Evolutionary conservation across 2,797 vertebrate genomes (phyloP).

Genomic region (Bufotes viridis): DNA sequence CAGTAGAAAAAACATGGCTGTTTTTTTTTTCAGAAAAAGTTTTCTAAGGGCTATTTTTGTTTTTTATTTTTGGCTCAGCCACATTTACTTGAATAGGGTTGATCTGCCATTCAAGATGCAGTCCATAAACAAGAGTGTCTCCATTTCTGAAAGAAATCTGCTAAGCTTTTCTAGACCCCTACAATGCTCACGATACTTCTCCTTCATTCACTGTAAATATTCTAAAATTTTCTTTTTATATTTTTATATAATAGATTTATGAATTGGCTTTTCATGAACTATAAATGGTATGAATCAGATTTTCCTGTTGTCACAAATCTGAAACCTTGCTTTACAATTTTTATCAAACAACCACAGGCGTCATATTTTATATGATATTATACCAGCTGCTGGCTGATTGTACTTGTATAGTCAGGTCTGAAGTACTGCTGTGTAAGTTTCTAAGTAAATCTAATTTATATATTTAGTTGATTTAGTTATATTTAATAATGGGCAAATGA

Average conservation of each 20-base stretch:
- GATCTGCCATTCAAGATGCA: too few species aligned
- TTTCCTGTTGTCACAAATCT: not conserved
- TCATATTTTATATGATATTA: not conserved
- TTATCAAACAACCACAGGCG: not conserved
- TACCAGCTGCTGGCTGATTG: constrained; percentile 1
- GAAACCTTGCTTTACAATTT: not conserved
- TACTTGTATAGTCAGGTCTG: not conserved
- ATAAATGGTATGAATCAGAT: not conserved
- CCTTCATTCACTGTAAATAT: not conserved
- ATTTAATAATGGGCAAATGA: not conserved
- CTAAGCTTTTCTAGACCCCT: not conserved
- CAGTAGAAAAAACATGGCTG: not conserved
- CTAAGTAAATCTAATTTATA: not conserved
- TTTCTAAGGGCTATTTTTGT: not conserved
- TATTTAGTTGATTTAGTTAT: not conserved
- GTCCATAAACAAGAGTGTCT: too few species aligned
- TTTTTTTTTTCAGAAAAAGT: not conserved
- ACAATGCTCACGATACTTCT: not conserved
- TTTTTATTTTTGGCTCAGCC: not conserved
- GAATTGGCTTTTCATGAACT: not conserved
- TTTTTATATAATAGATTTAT: not conserved
- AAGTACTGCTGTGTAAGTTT: not conserved
- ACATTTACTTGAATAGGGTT: not conserved
- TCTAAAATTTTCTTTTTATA: not conserved
- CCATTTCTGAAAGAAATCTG: not conserved